Conservation (phyloP, 2,888 invertebrate genomes). For the Graphium colonna region DNA sequence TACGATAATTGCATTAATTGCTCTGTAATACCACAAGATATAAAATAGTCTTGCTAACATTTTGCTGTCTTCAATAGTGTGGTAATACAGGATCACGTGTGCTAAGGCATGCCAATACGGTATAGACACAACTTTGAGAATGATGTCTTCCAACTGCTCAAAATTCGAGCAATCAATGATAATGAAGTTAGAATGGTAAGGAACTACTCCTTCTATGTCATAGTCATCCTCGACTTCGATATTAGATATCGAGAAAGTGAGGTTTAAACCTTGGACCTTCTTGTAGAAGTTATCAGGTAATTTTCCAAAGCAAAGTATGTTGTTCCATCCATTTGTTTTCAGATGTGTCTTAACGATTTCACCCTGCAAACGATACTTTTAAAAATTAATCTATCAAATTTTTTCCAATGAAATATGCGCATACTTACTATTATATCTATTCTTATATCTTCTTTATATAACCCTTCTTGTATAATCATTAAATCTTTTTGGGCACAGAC, state of each 20-base stretch:
- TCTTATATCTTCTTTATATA: conserved; percentile 16
- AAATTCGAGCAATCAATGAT: conserved; percentile 45
- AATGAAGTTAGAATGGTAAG: conserved; percentile 48
- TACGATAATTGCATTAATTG: conserved; percentile 47
- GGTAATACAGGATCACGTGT: conserved; percentile 50
- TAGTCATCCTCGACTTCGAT: conserved; percentile 38
- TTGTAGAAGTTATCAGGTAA: conserved; percentile 48
- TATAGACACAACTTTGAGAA: conserved; percentile 39
- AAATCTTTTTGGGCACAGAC: conserved; percentile 5
- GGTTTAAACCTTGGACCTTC: conserved; percentile 36
- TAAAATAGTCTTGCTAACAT: conserved; percentile 51
- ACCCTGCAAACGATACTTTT: conserved; percentile 39
- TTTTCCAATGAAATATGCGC: background rate
- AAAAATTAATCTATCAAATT: background rate
- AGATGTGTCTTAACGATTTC: conserved; percentile 46
- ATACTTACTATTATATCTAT: conserved; percentile 20
- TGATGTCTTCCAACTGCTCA: conserved; percentile 46
- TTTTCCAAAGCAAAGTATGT: conserved; percentile 48
- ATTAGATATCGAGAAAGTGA: conserved; percentile 42
- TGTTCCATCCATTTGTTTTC: conserved; percentile 53
- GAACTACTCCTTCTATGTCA: conserved; percentile 44
- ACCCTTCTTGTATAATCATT: background rate
- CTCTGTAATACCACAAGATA: conserved; percentile 55
- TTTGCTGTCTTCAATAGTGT: conserved; percentile 31
- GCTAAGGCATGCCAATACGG: conserved; percentile 59